Evolutionary conservation across 2,888 invertebrate genomes (phyloP).

Genomic region (Colletes collaris): DNA sequence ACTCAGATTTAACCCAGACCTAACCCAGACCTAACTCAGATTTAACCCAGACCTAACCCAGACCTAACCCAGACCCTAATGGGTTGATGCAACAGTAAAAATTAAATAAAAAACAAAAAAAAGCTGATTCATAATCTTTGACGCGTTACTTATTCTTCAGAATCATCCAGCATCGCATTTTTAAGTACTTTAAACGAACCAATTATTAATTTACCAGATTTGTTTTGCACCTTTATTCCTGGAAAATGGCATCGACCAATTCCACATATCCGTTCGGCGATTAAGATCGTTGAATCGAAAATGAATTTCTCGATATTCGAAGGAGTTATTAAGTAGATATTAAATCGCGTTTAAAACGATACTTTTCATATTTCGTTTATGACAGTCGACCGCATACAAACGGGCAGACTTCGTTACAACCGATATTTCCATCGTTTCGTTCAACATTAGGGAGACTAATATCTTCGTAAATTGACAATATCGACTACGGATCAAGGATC

Average conservation of each 20-base stretch:
- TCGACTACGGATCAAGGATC: conserved; percentile 30
- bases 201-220: neutral
- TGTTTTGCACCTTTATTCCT: neutral
- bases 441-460: conserved; percentile 30
- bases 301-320: neutral
- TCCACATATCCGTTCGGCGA: neutral
- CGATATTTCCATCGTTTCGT: conserved; percentile 23
- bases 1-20: no score
- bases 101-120: no score
- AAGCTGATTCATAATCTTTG: no score
- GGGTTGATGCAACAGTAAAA: no score
- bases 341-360: neutral
- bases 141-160: no score
- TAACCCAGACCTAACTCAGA: no score
- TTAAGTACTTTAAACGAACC: no score
- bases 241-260: neutral
- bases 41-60: no score
- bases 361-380: no score
- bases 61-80: no score
- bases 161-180: no score
- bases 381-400: no score
- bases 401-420: conserved; percentile 19
- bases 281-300: neutral
- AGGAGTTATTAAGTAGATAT: neutral
- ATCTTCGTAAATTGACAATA: conserved; percentile 52